These are phyloP conservation scores for Tiliacea aurago DNA, from an alignment of 2,888 invertebrate species.

Conservation along the genomic window DNA sequence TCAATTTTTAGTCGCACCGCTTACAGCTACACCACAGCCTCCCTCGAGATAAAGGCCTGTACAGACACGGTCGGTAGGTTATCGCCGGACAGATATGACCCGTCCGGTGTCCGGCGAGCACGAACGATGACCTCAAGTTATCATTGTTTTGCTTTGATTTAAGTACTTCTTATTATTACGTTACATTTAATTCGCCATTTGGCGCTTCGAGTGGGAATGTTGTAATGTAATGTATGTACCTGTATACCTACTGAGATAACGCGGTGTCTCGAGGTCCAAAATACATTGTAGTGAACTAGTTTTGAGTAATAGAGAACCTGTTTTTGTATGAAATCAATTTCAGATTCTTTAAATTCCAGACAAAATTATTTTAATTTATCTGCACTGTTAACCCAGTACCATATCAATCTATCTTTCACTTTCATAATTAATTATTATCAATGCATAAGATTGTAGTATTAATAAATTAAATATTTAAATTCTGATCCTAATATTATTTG, in stretches of 20 bases:
- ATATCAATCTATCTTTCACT: too few species aligned
- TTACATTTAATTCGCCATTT: slow-evolving; percentile 53
- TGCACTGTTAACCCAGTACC: not conserved
- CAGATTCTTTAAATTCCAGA: not conserved
- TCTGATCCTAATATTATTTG: not conserved
- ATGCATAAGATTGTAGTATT: not conserved
- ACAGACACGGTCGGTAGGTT: slow-evolving; percentile 72
- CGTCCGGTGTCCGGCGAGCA: slow-evolving; percentile 71
- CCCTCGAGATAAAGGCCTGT: slow-evolving; percentile 60
- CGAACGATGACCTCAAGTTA: slow-evolving; percentile 69
- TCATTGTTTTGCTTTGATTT: slow-evolving; percentile 67
- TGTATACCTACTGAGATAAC: slow-evolving; percentile 11
- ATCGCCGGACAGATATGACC: slow-evolving; percentile 71
- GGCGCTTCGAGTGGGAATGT: slow-evolving; percentile 20
- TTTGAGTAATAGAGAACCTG: not conserved
- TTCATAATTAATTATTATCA: not conserved
- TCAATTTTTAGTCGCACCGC: slow-evolving; percentile 20
- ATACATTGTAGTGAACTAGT: not conserved
- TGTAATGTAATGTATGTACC: not conserved
- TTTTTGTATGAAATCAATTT: not conserved
- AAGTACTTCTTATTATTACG: slow-evolving; percentile 49
- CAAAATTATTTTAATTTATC: not conserved
- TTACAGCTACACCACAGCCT: slow-evolving; percentile 41
- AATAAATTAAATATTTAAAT: too few species aligned
- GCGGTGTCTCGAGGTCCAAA: not conserved